phyloP scores from a whole-genome alignment of 2,113 vertebrate species.

The Nesoenas mayeri region DNA sequence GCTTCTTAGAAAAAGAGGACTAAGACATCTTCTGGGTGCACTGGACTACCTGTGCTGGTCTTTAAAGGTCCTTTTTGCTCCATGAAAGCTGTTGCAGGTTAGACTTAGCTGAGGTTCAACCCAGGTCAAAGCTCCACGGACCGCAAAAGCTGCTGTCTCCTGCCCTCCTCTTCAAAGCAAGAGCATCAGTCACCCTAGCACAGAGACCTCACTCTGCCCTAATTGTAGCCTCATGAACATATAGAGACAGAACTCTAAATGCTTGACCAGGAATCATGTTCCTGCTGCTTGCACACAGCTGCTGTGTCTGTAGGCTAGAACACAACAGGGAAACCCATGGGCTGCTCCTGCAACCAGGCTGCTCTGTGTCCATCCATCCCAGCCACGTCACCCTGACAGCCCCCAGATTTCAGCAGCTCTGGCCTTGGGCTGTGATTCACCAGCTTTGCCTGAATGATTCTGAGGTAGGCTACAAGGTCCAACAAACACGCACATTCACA shows the following conservation, averaged over 20 bases:
- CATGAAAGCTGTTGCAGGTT: not conserved
- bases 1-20: not conserved
- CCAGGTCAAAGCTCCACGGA: accelerated
- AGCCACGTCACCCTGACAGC: not conserved
- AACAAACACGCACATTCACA: accelerated
- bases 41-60: not conserved
- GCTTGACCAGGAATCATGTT: not conserved
- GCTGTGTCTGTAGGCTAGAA: not conserved
- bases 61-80: not conserved
- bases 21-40: not conserved
- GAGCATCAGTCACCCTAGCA: not conserved
- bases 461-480: not conserved
- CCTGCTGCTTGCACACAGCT: not conserved
- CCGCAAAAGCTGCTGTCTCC: not conserved
- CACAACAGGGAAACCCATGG: accelerated
- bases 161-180: not conserved
- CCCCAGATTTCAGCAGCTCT: not conserved
- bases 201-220: not conserved
- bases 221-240: accelerated
- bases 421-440: not conserved
- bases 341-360: not conserved
- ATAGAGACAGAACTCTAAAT: not conserved
- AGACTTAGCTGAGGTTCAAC: not conserved
- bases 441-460: not conserved
- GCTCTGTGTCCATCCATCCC: not conserved